Conservation (phyloP, 2,113 vertebrate genomes). For the Perca flavescens region DNA sequence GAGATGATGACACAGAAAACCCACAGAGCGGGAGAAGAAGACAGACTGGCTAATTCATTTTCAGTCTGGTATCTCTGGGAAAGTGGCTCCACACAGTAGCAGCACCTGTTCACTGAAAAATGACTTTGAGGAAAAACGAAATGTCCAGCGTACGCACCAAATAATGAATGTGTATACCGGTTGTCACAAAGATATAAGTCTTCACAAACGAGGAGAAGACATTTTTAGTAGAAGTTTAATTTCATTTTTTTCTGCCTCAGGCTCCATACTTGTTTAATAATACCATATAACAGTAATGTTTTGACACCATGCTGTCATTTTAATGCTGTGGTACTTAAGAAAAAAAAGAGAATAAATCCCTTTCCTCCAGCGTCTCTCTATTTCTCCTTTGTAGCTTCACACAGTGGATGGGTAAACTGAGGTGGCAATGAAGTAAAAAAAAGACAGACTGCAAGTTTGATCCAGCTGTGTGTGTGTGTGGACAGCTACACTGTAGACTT, state of each 20-base stretch:
- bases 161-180: constrained; percentile 33
- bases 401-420: constrained; percentile 6
- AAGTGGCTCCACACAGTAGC: constrained; percentile 8
- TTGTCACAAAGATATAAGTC: constrained; percentile 9
- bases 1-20: constrained; percentile 17
- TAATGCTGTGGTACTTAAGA: constrained; percentile 1
- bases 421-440: constrained; percentile 5
- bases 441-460: constrained; percentile 10
- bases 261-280: neutral
- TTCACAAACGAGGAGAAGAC: neutral
- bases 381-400: neutral
- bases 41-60: constrained; percentile 36
- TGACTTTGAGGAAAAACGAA: constrained; percentile 44
- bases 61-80: constrained; percentile 11
- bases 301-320: constrained; percentile 9
- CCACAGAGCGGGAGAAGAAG: neutral
- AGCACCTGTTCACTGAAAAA: constrained; percentile 41
- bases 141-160: constrained; percentile 13
- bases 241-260: neutral
- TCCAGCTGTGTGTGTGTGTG: constrained; percentile 13
- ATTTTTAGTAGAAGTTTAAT: constrained; percentile 20
- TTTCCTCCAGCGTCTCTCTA: neutral
- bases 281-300: constrained; percentile 13
- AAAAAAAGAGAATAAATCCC: neutral
- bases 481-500: neutral